Evolutionary conservation across 2,113 vertebrate genomes (phyloP), one percentile per base, ranked within the genome.

Genomic region (Myanophis thanlyinensis): DNA sequence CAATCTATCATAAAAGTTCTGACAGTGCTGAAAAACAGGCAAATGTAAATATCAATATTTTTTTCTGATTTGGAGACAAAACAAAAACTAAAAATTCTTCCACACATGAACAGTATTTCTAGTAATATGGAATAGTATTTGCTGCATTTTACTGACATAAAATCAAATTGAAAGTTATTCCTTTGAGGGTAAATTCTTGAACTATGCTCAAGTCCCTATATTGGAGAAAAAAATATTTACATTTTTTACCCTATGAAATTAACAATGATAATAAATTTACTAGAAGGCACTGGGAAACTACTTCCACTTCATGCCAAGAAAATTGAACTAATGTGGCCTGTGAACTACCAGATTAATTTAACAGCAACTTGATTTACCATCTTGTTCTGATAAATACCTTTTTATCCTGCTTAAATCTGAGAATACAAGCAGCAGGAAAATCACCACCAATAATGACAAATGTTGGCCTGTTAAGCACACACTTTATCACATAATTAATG

Each of bases 1-100:
- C 40, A 30, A 88, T 88, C 40, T 91, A 87, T 94, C 91, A 47
- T 87, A 95, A 51, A 93, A 7, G n/a, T 46, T 15, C 13, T 90
- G 35, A 27, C 5, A 92, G 89, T 2, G 92, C 93, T 91, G 56
- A 73, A 46, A 95, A 88, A 92, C 48, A 51, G 27, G 15, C 53
- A 90, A 56, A 80, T 95, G n/a, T 88, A 52, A 51, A 51, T 49
- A 46, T 49, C 30, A 20, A 51, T 49, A 30, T 2, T 13, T 47
- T 27, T 47, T 86, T 30, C 9, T 48, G 46, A 48, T 27, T 86
- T 30, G 25, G 23, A 86, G 44, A 12, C 48, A 85, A 48, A 85
- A 44, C 20, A 85, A 48, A 73, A 73, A 73, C n/a, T 35, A 35
- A 73, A 87, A 40, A 20, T 90, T 89, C 15, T 49, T 46, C 54